phyloP scores from a whole-genome alignment of 2,888 invertebrate genomes.

The Latrodectus hesperus region DNA sequence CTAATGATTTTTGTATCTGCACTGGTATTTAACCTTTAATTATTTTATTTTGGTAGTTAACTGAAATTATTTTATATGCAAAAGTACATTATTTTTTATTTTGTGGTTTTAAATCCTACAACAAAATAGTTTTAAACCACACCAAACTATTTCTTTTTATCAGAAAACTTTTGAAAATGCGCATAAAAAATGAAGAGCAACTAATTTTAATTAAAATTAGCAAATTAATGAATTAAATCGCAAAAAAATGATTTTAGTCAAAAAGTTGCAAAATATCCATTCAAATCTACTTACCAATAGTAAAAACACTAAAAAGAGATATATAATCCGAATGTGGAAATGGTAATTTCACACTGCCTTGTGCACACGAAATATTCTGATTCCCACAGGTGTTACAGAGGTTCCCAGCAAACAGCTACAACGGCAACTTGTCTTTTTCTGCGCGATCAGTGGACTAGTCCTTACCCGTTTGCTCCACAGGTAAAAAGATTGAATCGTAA shows the following conservation, averaged over 20 bases:
- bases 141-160: too few relatives aligned
- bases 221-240: neutral
- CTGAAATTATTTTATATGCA: too few relatives aligned
- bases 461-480: slow-evolving; percentile 62
- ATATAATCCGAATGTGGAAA: slow-evolving; percentile 25
- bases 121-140: too few relatives aligned
- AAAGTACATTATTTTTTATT: too few relatives aligned
- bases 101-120: too few relatives aligned
- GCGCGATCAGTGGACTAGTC: slow-evolving; percentile 48
- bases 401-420: slow-evolving; percentile 24
- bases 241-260: neutral
- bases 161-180: too few relatives aligned
- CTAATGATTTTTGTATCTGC: too few relatives aligned
- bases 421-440: slow-evolving; percentile 63
- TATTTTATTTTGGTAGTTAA: too few relatives aligned
- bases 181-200: too few relatives aligned
- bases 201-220: neutral
- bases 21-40: too few relatives aligned
- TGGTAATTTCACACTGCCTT: slow-evolving; percentile 6
- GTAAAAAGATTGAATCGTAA: slow-evolving; percentile 48
- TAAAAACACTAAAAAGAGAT: neutral
- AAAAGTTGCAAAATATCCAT: neutral
- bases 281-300: slow-evolving; percentile 3
- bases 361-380: neutral
- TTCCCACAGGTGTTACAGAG: slow-evolving; percentile 36